phyloP scores from a whole-genome alignment of 2,888 invertebrate species.

The Abrostola triplasia region DNA sequence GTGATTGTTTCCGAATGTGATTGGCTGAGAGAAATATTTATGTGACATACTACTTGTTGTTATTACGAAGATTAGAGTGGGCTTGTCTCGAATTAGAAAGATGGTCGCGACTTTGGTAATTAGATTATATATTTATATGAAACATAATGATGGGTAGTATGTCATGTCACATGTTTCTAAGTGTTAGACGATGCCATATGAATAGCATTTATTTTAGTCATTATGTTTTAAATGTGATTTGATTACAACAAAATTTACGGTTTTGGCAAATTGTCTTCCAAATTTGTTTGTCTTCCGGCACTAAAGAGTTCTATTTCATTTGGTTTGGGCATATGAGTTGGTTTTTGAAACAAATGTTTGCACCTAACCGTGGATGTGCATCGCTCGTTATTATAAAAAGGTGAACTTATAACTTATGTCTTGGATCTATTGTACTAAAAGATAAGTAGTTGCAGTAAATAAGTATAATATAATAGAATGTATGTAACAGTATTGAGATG shows the following conservation, averaged over 20 bases:
- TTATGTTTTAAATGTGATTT: slow-evolving; percentile 51
- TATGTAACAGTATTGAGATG: slow-evolving; percentile 77
- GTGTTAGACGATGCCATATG: slow-evolving; percentile 67
- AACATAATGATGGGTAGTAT: slow-evolving; percentile 40
- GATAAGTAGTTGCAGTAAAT: slow-evolving; percentile 61
- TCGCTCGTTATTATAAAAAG: slow-evolving; percentile 80
- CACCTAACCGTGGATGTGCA: slow-evolving; percentile 72
- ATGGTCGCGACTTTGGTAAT: not conserved
- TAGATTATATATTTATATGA: slow-evolving; percentile 16
- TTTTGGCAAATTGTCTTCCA: slow-evolving; percentile 75
- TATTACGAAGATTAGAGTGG: not conserved
- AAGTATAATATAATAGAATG: slow-evolving; percentile 61
- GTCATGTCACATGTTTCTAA: slow-evolving; percentile 48
- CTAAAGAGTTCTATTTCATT: slow-evolving; percentile 38
- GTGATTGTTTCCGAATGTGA: slow-evolving; percentile 36
- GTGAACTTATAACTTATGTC: slow-evolving; percentile 85
- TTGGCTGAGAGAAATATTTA: slow-evolving; percentile 12
- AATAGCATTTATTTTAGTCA: slow-evolving; percentile 67
- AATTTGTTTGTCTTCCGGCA: slow-evolving; percentile 60
- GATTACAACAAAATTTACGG: slow-evolving; percentile 37
- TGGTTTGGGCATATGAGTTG: slow-evolving; percentile 41
- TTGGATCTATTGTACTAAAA: slow-evolving; percentile 72
- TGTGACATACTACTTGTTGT: slow-evolving; percentile 44
- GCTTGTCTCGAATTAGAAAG: not conserved
- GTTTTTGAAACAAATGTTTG: slow-evolving; percentile 74